phyloP scores from a whole-genome alignment of 2,888 invertebrate species.

The Torymus aiolomorphi region DNA sequence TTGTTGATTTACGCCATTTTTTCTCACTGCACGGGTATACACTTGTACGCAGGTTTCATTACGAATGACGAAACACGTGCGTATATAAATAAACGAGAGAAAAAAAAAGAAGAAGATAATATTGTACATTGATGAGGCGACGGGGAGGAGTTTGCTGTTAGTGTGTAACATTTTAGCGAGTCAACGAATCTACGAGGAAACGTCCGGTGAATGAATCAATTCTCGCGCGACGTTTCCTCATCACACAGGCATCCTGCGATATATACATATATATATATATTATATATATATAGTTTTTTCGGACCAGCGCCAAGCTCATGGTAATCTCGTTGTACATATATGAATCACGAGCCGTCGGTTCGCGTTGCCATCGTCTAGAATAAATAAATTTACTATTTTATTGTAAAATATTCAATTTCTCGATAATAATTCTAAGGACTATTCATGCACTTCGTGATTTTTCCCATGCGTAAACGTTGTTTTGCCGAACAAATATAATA shows the following conservation, averaged over 20 bases:
- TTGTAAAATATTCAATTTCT: background rate
- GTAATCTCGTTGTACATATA: constrained; percentile 47
- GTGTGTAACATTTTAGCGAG: constrained; percentile 50
- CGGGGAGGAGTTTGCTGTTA: constrained; percentile 27
- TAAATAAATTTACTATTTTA: too few species aligned
- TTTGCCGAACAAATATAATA: too few species aligned
- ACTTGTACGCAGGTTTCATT: constrained; percentile 13
- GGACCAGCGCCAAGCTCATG: constrained; percentile 14
- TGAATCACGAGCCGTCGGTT: background rate
- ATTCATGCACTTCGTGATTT: too few species aligned
- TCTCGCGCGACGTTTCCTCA: constrained; percentile 4
- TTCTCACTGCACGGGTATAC: constrained; percentile 9
- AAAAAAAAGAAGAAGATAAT: constrained; percentile 1
- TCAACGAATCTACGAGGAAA: constrained; percentile 45
- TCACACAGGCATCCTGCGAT: too few species aligned
- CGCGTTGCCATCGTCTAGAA: background rate
- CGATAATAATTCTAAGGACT: background rate
- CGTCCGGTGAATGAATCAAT: background rate
- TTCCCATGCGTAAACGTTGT: too few species aligned
- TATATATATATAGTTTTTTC: constrained; percentile 18
- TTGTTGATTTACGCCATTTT: constrained; percentile 36
- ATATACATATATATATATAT: background rate
- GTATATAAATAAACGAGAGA: constrained; percentile 1
- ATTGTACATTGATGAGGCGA: constrained; percentile 46
- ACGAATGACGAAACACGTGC: constrained; percentile 2